Conservation (phyloP, 2,797 vertebrate genomes). For the Gymnoscopelus microlampas region DNA sequence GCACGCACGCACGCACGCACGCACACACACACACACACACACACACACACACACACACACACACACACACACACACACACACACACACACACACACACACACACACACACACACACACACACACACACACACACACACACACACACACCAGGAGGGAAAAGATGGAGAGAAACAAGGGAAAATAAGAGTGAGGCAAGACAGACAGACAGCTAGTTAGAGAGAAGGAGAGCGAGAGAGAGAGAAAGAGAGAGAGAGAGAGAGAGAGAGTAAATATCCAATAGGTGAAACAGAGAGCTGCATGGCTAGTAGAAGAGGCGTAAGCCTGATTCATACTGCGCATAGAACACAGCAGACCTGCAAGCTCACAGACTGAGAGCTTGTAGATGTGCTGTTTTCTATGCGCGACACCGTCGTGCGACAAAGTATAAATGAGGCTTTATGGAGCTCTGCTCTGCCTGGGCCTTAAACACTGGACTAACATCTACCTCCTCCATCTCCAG, state of each 20-base stretch:
- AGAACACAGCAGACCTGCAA: too few relatives aligned
- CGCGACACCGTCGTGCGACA: too few relatives aligned
- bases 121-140: not conserved
- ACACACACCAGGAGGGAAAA: not conserved
- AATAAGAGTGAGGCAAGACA: not conserved
- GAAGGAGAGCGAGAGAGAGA: not conserved
- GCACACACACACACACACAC: too few relatives aligned
- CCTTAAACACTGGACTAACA: slow-evolving; percentile 47
- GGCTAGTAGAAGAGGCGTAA: slow-evolving; percentile 28
- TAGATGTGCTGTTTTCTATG: too few relatives aligned
- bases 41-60: too few relatives aligned
- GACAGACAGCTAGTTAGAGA: too few relatives aligned
- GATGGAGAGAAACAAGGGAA: not conserved
- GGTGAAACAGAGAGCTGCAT: slow-evolving; percentile 7
- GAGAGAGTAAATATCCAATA: slow-evolving; percentile 14
- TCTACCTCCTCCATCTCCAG: slow-evolving; percentile 51
- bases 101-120: too few relatives aligned
- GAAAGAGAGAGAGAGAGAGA: slow-evolving; percentile 15
- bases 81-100: not conserved
- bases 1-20: not conserved
- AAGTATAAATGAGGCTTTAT: slow-evolving; percentile 9
- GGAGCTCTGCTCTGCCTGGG: slow-evolving; percentile 36
- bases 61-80: not conserved
- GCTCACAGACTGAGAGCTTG: too few relatives aligned
- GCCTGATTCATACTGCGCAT: too few relatives aligned